Evolutionary conservation across 2,888 invertebrate genomes (phyloP).

Genomic region (Tetheella fluctuosa): DNA sequence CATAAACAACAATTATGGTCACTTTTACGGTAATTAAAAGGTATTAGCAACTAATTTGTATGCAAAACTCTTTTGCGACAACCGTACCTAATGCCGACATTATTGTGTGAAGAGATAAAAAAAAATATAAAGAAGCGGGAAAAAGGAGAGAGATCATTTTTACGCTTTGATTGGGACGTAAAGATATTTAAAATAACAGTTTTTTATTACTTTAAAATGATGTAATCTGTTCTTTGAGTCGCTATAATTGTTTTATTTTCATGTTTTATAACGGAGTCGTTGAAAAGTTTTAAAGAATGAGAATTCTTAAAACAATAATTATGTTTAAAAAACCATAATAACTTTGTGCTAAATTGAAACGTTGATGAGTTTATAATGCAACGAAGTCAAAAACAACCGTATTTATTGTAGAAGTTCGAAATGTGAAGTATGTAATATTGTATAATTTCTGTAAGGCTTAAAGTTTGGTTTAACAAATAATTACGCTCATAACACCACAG

Average conservation of each 20-base stretch:
- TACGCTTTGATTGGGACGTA: neutral
- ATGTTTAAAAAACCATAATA: no score
- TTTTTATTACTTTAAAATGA: neutral
- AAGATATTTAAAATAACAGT: slow-evolving; percentile 1
- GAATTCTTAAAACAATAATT: no score
- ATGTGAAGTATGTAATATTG: no score
- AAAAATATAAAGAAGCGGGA: neutral
- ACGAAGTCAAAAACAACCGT: neutral
- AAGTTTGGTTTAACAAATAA: no score
- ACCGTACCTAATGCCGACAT: neutral
- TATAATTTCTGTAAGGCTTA: no score
- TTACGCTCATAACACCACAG: no score
- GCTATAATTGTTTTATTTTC: neutral
- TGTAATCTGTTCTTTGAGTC: neutral
- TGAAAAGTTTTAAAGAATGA: neutral
- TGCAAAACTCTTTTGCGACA: slow-evolving; percentile 11
- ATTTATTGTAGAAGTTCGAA: neutral
- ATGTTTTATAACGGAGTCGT: neutral
- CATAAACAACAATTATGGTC: slow-evolving; percentile 9
- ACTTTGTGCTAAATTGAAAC: no score
- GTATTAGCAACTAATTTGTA: slow-evolving; percentile 14
- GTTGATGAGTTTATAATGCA: no score
- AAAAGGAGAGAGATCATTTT: neutral
- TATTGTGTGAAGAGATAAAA: neutral
- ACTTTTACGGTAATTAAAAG: slow-evolving; percentile 9